Conservation (phyloP, 2,113 vertebrate species). For the Origma solitaria region DNA sequence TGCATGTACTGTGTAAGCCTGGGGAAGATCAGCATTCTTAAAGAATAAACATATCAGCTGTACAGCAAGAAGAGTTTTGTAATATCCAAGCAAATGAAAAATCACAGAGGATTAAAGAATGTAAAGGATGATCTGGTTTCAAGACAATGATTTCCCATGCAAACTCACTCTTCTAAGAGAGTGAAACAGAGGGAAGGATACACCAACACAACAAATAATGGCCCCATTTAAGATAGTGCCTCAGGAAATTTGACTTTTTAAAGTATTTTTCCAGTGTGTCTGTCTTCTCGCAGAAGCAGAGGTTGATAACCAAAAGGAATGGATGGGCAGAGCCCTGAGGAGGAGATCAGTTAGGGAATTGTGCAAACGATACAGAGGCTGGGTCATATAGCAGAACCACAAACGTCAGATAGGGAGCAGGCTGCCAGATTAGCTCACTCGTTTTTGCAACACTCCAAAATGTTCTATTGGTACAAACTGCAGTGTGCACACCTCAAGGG, state of each 20-base stretch:
- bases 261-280: neutral
- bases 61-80: neutral
- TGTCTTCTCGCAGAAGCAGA: neutral
- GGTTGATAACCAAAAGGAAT: slow-evolving; percentile 20
- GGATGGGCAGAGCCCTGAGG: neutral
- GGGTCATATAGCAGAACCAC: neutral
- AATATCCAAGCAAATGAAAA: neutral
- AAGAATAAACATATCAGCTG: neutral
- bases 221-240: neutral
- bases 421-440: neutral
- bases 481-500: neutral
- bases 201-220: neutral
- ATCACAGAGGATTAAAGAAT: neutral
- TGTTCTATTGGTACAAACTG: neutral
- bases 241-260: slow-evolving; percentile 9
- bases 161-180: neutral
- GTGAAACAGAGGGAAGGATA: neutral
- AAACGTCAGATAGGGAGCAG: neutral
- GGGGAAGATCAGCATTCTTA: neutral
- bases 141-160: neutral
- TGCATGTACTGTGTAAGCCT: neutral
- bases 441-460: neutral
- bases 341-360: neutral
- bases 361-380: neutral
- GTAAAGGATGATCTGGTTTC: neutral